A percentile compares a stretch with the other conserved stretches of the same genome.
Conservation (phyloP, 2,113 vertebrate species). For the Trematocara stigmaticum region DNA sequence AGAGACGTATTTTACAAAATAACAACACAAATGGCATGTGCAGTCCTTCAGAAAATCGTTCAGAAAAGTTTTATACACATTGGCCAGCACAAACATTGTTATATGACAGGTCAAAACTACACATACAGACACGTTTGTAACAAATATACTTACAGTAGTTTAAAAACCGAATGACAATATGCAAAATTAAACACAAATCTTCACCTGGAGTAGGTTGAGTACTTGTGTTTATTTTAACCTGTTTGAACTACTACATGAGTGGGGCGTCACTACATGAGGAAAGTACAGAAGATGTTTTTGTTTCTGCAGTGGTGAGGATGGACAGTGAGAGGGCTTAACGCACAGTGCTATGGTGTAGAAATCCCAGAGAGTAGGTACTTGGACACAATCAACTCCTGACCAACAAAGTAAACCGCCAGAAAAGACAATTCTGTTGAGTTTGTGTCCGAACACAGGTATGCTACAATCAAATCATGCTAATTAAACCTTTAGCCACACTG, state of each 20-base stretch:
- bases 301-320: not conserved
- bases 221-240: not conserved
- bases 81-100: not conserved
- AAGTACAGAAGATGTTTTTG: not conserved
- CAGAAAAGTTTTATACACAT: not conserved
- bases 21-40: not conserved
- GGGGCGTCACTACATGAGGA: not conserved
- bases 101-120: constrained; percentile 8
- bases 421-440: not conserved
- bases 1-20: constrained; percentile 3
- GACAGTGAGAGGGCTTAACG: not conserved
- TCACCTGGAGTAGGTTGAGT: not conserved
- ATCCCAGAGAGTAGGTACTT: constrained; percentile 65
- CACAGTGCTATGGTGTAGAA: constrained; percentile 53
- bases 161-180: not conserved
- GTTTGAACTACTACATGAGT: not conserved
- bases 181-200: not conserved
- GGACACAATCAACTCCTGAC: constrained; percentile 19
- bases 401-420: not conserved
- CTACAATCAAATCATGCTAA: not conserved
- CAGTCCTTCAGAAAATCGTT: not conserved
- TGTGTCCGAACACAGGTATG: not conserved
- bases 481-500: not conserved
- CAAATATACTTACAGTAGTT: not conserved
- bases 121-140: not conserved